Percentiles rank a stretch among this genome's conserved stretches.
These are phyloP conservation scores for Copidosoma aretas DNA, from an alignment of 2,888 invertebrate species.

Conservation along the genomic window DNA sequence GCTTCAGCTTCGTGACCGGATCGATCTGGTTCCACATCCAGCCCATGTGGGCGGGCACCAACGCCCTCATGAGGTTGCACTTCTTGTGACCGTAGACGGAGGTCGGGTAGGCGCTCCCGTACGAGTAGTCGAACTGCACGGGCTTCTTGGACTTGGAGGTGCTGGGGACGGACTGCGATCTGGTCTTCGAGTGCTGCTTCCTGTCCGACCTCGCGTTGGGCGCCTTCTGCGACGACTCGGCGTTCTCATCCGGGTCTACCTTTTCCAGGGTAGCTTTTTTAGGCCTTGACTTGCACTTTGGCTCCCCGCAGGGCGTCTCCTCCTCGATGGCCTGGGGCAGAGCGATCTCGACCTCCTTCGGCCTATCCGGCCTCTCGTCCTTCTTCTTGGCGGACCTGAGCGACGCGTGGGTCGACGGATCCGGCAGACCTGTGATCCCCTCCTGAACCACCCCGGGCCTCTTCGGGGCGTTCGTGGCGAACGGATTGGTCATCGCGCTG, in stretches of 20 bases:
- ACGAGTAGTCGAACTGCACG: constrained; percentile 50
- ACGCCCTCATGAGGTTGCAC: constrained; percentile 49
- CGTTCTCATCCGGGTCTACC: constrained; percentile 14
- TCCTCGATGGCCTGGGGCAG: constrained; percentile 27
- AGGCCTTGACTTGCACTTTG: constrained; percentile 39
- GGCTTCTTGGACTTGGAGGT: constrained; percentile 28
- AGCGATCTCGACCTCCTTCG: constrained; percentile 12
- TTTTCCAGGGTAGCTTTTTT: constrained; percentile 20
- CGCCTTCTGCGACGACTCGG: constrained; percentile 1
- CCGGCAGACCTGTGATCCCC: constrained; percentile 45
- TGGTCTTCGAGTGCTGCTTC: neutral
- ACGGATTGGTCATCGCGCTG: constrained; percentile 3
- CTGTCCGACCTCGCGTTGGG: constrained; percentile 6
- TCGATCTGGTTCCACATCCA: constrained; percentile 56
- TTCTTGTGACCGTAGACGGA: constrained; percentile 52
- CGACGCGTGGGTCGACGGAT: constrained; percentile 27
- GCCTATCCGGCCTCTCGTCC: constrained; percentile 41
- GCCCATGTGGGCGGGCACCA: constrained; percentile 58
- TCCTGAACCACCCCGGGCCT: constrained; percentile 49
- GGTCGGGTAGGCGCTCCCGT: constrained; percentile 53
- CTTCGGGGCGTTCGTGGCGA: constrained; percentile 41
- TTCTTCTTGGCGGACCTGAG: constrained; percentile 38
- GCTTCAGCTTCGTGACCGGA: constrained; percentile 33
- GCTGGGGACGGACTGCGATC: constrained; percentile 30
- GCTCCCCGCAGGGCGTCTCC: constrained; percentile 40